Evolutionary conservation across 2,888 invertebrate species (phyloP), one percentile per base, ranked within the genome.

Genomic region (Heliconius charithonia): DNA sequence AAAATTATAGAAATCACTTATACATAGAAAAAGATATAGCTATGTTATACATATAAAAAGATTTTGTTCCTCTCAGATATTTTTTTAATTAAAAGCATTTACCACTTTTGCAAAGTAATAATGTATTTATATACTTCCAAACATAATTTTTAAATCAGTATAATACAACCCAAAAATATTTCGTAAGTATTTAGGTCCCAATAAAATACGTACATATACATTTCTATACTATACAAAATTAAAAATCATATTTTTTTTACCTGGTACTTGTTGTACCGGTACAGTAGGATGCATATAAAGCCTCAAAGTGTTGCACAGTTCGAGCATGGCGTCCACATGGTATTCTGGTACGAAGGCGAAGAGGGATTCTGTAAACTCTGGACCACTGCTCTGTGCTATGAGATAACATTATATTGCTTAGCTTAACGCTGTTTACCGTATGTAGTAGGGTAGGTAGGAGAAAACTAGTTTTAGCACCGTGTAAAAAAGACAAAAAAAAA

Each of bases 341-440:
- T 97, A 97, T 85, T 97, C 97, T 0, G 97, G 97, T 22, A 97
- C 96, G 87, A 97, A 97, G 29, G 96, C 95, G 86, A 97, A 97
- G 79, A 97, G 86, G 0, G 94, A 89, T 70, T 92, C 93, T 4
- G 91, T 82, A 81, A 91, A 93, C 45, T 90, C 90, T 3, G 84
- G 82, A 27, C 80, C 84, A 79, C 81, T 83, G 78, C 81, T 77
- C 13, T 77, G 77, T 80, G 74, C 72, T 67, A 41, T 41, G 19
- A 16, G 1, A 56, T n/a, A 71, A 29, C 6, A 22, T 27, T 22
- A 51, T 29, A 19, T n/a, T 56, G 19, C 3, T 56, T 56, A 56
- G 19, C 3, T 56, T 3, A 2, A 22, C 56, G 22, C 56, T 56
- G 22, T 56, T 2, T 56, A 3, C 22, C 22, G 22, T 19, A 9